Conservation (phyloP, 1,140 invertebrate species). For the Mesaphorura yosii region DNA sequence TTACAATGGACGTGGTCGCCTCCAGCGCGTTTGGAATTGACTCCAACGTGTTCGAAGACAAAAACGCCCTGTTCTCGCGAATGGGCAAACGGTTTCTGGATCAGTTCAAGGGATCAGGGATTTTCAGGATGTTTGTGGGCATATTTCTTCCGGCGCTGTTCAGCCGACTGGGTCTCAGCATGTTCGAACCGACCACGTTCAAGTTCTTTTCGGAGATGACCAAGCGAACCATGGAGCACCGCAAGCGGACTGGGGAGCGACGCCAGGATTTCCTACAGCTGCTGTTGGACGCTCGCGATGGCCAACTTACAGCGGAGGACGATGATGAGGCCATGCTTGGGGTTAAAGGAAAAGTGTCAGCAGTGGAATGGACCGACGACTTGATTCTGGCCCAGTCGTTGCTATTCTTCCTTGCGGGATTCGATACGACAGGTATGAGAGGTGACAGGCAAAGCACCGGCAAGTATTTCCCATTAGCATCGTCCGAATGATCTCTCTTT, state of each 20-base stretch:
- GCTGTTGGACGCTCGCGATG: constrained; percentile 35
- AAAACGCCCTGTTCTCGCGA: constrained; percentile 2
- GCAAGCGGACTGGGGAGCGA: constrained; percentile 2
- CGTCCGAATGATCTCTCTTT: too few species aligned
- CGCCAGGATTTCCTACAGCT: constrained; percentile 35
- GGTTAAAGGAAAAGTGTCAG: neutral
- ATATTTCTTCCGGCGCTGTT: neutral
- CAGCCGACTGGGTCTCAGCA: neutral
- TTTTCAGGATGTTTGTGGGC: neutral
- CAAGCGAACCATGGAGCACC: constrained; percentile 34
- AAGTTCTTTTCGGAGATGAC: constrained; percentile 34
- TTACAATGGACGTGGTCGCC: constrained; percentile 17
- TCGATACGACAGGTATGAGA: too few species aligned
- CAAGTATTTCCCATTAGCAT: too few species aligned
- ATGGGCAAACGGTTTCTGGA: constrained; percentile 1
- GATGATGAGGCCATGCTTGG: constrained; percentile 36
- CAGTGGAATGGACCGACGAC: constrained; percentile 7
- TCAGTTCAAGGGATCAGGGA: neutral
- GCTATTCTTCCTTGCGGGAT: constrained; percentile 56
- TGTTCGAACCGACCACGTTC: neutral
- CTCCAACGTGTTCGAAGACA: constrained; percentile 6
- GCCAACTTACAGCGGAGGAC: constrained; percentile 34
- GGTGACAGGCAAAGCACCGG: too few species aligned
- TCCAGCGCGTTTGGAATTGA: constrained; percentile 18
- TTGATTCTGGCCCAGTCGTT: constrained; percentile 48